Percentiles rank a stretch among this genome's conserved stretches.
Conservation (phyloP, 2,888 invertebrate genomes). For the Pinctada fucata region DNA sequence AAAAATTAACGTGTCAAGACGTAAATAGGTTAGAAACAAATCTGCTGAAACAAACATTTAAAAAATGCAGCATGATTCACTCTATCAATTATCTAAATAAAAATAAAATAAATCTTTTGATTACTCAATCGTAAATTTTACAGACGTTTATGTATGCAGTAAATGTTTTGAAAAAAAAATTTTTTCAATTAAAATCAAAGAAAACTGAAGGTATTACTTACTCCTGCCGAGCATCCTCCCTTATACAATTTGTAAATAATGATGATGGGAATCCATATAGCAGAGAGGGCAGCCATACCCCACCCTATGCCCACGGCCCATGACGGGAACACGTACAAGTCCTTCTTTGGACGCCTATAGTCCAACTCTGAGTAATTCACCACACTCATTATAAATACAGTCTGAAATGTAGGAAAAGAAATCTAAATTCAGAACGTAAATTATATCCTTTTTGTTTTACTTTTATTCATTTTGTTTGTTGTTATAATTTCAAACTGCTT, state of each 20-base stretch:
- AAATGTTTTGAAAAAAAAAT: no score
- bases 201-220: constrained; percentile 32
- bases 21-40: no score
- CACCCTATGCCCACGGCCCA: constrained; percentile 76
- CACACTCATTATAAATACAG: constrained; percentile 70
- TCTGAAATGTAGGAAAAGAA: constrained; percentile 46
- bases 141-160: no score
- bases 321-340: constrained; percentile 77
- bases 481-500: background rate
- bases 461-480: background rate
- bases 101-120: background rate
- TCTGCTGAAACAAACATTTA: no score
- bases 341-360: constrained; percentile 74
- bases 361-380: constrained; percentile 72
- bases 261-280: constrained; percentile 71
- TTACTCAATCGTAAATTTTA: background rate
- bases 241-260: constrained; percentile 65
- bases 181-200: no score
- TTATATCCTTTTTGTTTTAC: background rate
- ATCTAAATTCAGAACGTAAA: background rate
- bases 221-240: constrained; percentile 52
- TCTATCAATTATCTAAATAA: no score
- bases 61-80: no score
- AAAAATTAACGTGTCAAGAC: background rate
- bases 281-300: constrained; percentile 69